phyloP scores from a whole-genome alignment of 2,797 vertebrate species.

The Coccyzus lansbergi region DNA sequence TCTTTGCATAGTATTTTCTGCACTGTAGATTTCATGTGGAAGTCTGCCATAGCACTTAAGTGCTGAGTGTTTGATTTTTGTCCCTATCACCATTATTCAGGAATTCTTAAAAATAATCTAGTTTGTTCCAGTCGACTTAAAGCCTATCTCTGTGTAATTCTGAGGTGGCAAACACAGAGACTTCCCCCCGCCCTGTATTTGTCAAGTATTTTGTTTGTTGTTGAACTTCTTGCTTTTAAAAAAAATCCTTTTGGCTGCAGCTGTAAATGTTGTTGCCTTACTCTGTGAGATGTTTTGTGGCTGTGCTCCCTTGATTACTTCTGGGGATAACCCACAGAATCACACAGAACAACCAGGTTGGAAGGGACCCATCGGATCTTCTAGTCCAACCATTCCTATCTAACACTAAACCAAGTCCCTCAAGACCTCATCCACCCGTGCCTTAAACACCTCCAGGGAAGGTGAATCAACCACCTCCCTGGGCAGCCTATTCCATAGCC shows the following conservation, averaged over 20 bases:
- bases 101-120: neutral
- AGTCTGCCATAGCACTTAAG: too few relatives aligned
- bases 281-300: neutral
- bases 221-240: neutral
- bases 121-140: neutral
- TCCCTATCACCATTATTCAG: neutral
- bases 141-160: neutral
- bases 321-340: neutral
- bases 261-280: neutral
- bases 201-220: rapidly evolving
- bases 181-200: neutral
- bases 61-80: neutral
- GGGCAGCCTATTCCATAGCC: too few relatives aligned
- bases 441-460: too few relatives aligned
- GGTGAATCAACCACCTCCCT: too few relatives aligned
- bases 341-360: too few relatives aligned
- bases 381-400: too few relatives aligned
- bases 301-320: neutral
- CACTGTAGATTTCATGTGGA: rapidly evolving
- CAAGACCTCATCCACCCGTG: too few relatives aligned
- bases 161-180: neutral
- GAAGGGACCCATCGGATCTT: too few relatives aligned
- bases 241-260: neutral
- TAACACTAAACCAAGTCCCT: too few relatives aligned
- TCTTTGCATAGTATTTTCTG: rapidly evolving